A percentile compares a stretch with the other conserved stretches of the same genome.
Conservation (phyloP, 2,797 vertebrate species). For the Sitta carolinensis region DNA sequence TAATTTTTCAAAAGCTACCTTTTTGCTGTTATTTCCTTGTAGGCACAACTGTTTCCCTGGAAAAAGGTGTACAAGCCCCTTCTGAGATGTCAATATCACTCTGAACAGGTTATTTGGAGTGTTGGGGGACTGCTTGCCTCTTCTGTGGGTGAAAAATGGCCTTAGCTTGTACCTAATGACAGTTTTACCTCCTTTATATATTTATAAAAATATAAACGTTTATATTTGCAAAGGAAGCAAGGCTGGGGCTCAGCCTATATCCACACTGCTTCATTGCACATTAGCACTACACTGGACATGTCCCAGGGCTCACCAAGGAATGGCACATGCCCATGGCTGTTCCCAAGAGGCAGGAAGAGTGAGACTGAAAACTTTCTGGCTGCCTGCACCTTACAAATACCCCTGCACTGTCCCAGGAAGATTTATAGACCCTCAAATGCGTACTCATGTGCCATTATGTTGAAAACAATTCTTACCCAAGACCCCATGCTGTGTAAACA, state of each 20-base stretch:
- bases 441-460: neutral
- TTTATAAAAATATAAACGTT: too few relatives aligned
- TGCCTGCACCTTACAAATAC: neutral
- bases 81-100: neutral
- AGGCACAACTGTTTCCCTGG: neutral
- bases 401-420: neutral
- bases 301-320: neutral
- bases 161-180: neutral
- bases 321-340: accelerated
- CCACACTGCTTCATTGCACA: accelerated
- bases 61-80: neutral
- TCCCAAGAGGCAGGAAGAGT: neutral
- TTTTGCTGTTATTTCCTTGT: neutral
- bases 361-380: neutral
- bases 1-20: neutral
- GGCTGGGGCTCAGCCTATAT: neutral
- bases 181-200: neutral
- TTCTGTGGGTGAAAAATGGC: neutral
- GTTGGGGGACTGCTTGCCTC: neutral
- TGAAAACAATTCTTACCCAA: neutral
- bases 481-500: neutral
- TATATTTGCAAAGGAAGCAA: neutral
- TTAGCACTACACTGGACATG: neutral
- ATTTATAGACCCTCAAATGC: neutral
- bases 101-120: neutral